A percentile compares a stretch with the other conserved stretches of the same genome.
phyloP scores from a whole-genome alignment of 2,113 vertebrate species.

The Tetrax tetrax region DNA sequence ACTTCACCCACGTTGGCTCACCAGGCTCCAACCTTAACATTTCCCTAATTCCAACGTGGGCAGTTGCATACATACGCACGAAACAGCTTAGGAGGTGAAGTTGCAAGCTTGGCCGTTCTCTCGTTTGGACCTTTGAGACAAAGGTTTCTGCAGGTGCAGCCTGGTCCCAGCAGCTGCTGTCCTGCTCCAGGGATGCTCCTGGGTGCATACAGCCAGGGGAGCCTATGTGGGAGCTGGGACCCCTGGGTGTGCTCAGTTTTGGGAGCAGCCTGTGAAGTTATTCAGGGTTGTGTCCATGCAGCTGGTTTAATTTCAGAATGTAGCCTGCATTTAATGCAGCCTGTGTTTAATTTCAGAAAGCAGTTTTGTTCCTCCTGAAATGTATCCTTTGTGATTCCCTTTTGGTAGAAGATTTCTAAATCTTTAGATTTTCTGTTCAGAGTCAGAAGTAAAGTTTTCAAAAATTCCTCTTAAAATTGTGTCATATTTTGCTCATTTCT shows the following conservation, averaged over 20 bases:
- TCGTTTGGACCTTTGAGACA: not conserved
- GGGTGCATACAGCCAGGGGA: not conserved
- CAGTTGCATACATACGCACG: fast-evolving
- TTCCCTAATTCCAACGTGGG: not conserved
- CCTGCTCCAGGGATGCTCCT: not conserved
- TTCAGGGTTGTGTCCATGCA: not conserved
- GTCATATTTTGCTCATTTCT: not conserved
- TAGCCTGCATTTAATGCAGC: no score
- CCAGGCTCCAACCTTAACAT: not conserved
- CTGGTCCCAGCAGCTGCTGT: not conserved
- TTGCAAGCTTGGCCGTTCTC: not conserved
- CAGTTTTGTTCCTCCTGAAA: not conserved
- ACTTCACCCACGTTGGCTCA: fast-evolving
- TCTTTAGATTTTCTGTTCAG: not conserved
- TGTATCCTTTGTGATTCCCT: not conserved
- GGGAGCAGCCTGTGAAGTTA: not conserved
- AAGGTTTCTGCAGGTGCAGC: not conserved
- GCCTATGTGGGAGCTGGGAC: not conserved
- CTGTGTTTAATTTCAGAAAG: no score
- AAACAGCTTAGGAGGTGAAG: not conserved
- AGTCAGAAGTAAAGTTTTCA: not conserved
- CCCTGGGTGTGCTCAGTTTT: not conserved
- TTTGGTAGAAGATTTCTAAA: not conserved
- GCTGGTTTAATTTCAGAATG: no score
- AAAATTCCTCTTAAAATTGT: not conserved